Conservation (phyloP, 2,113 vertebrate genomes). For the Orthonyx spaldingii region DNA sequence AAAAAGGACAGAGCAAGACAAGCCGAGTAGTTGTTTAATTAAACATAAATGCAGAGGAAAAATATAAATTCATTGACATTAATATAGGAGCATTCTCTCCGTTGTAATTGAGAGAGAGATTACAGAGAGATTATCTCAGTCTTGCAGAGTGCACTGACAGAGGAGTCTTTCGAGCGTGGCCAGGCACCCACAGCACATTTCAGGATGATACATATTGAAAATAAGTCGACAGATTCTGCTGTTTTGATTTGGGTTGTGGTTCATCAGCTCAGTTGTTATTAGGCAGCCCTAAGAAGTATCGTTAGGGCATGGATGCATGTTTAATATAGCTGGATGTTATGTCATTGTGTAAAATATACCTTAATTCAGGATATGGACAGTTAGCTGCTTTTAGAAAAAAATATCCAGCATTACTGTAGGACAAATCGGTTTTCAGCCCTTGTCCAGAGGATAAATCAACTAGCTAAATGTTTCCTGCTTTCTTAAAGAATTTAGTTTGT, state of each 20-base stretch:
- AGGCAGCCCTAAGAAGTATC: constrained; percentile 31
- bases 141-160: constrained; percentile 39
- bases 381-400: neutral
- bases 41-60: constrained; percentile 40
- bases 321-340: constrained; percentile 10
- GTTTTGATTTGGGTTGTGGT: constrained; percentile 53
- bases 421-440: constrained; percentile 25
- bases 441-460: neutral
- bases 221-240: constrained; percentile 55
- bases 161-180: constrained; percentile 61
- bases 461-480: neutral
- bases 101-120: neutral
- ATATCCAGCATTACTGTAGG: neutral
- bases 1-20: constrained; percentile 11
- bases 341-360: neutral
- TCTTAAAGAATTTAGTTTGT: neutral
- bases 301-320: neutral
- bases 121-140: neutral
- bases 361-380: neutral
- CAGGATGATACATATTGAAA: constrained; percentile 69
- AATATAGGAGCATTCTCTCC: neutral
- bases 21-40: constrained; percentile 21
- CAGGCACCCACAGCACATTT: constrained; percentile 58
- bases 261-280: constrained; percentile 45
- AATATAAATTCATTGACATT: neutral